Base-by-base conservation (phyloP, 2,888 invertebrate species). In the Drosophila putrida region DNA sequence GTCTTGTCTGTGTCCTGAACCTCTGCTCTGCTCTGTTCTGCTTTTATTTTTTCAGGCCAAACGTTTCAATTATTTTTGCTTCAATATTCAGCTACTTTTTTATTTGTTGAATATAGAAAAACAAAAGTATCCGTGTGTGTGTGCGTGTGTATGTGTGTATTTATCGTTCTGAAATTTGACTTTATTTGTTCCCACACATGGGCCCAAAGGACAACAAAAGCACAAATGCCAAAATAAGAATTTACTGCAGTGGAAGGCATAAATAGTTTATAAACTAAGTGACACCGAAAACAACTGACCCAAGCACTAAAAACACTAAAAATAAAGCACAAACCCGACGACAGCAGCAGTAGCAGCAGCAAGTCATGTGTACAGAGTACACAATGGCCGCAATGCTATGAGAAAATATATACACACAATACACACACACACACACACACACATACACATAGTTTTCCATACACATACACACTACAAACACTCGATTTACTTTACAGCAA, bases 191-290 rank as follows among this genome's bases (percentile, higher is more conserved):
- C 70, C 63, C 75, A 57, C 70, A 51, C 68, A 64, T 28, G 50
- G 35, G 50, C 54, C 60, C 44, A 13, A 33, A 43, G 47, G 15
- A 60, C 63, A 73, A 75, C 68, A 78, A 78, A 55, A 70, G 74
- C 71, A 54, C 68, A 81, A 80, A 81, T 82, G 75, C 80, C 80
- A 77, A 80, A 80, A 83, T 81, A 75, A 82, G 82, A 82, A 82
- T 85, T 82, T 82, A 84, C 82, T 82, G 85, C 82, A 84, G 79
- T 82, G 82, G 68, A 82, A 82, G 73, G 76, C 82, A 84, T 82
- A 84, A 82, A 82, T 84, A 85, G 82, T 85, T 79, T 82, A 82
- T 84, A 84, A 84, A 82, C 82, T 84, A 82, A 82, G 82, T 82
- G 82, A 82, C 82, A 82, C 82, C 74, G 75, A 84, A 83, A 79